phyloP scores from a whole-genome alignment of 2,797 vertebrate species.

The Ptychobarbus kaznakovi region DNA sequence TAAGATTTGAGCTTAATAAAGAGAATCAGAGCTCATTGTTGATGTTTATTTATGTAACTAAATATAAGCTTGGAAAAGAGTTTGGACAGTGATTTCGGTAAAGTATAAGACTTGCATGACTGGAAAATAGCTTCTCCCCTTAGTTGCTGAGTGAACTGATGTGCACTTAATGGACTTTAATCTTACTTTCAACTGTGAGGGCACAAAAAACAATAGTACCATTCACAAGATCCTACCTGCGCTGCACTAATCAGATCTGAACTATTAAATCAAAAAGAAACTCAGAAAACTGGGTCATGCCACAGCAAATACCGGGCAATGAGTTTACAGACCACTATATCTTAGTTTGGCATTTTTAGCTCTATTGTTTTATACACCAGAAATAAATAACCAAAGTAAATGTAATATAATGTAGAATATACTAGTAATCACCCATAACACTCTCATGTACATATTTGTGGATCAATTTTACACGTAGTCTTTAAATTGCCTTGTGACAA shows the following conservation, averaged over 20 bases:
- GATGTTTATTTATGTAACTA: neutral
- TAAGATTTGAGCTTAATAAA: neutral
- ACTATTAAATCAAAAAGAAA: conserved; percentile 49
- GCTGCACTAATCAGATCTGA: conserved; percentile 61
- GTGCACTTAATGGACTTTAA: conserved; percentile 6
- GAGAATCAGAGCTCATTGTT: neutral
- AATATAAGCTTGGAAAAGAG: neutral
- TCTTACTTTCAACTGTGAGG: conserved; percentile 20
- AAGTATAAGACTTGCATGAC: neutral
- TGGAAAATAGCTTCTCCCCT: neutral
- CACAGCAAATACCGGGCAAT: conserved; percentile 1
- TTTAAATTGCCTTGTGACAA: neutral
- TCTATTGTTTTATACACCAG: neutral
- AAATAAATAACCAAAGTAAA: neutral
- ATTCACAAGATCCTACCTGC: conserved; percentile 69
- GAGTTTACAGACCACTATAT: neutral
- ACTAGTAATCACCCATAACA: neutral
- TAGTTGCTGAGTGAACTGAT: neutral
- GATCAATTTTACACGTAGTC: neutral
- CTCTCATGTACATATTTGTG: neutral
- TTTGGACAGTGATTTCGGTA: neutral
- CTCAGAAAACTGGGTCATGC: conserved; percentile 30
- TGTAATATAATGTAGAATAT: neutral
- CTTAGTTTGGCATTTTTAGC: neutral
- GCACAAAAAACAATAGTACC: conserved; percentile 34